Conservation (phyloP, 2,113 vertebrate genomes). For the Sigmodon hispidus region DNA sequence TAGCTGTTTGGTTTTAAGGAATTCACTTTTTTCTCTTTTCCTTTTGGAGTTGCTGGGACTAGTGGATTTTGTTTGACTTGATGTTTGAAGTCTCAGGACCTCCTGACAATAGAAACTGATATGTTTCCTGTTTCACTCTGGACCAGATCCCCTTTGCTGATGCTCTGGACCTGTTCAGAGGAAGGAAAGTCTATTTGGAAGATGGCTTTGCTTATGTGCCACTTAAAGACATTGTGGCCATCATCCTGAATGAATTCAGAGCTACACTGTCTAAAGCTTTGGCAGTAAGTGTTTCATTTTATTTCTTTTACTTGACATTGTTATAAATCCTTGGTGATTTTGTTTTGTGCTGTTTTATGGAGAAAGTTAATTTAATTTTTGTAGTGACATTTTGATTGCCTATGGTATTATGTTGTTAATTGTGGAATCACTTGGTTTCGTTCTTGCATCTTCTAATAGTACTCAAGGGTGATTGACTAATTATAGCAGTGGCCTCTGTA, state of each 20-base stretch:
- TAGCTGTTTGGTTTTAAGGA: constrained; percentile 36
- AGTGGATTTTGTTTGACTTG: constrained; percentile 45
- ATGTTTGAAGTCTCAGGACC: neutral
- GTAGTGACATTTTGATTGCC: constrained; percentile 23
- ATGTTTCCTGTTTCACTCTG: neutral
- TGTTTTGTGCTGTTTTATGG: constrained; percentile 48
- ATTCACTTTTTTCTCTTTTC: neutral
- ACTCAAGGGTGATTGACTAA: neutral
- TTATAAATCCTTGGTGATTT: constrained; percentile 19
- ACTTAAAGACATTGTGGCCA: constrained; percentile 91
- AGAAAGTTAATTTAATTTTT: constrained; percentile 43
- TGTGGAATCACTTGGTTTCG: constrained; percentile 32
- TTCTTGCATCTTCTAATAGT: neutral
- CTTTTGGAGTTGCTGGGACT: neutral
- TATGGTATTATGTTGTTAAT: neutral
- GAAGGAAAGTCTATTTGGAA: constrained; percentile 93
- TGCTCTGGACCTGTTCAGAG: constrained; percentile 94
- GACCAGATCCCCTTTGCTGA: constrained; percentile 93
- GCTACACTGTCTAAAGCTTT: constrained; percentile 95
- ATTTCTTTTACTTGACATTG: neutral
- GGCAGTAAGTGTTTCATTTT: constrained; percentile 90
- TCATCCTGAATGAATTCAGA: constrained; percentile 95
- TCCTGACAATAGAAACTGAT: constrained; percentile 23
- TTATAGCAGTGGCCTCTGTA: constrained; percentile 10
- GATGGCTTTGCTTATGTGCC: constrained; percentile 93